Evolutionary conservation across 35 echinoderm and acorn worm genomes (phyloP).

Genomic region (Diadema setosum): DNA sequence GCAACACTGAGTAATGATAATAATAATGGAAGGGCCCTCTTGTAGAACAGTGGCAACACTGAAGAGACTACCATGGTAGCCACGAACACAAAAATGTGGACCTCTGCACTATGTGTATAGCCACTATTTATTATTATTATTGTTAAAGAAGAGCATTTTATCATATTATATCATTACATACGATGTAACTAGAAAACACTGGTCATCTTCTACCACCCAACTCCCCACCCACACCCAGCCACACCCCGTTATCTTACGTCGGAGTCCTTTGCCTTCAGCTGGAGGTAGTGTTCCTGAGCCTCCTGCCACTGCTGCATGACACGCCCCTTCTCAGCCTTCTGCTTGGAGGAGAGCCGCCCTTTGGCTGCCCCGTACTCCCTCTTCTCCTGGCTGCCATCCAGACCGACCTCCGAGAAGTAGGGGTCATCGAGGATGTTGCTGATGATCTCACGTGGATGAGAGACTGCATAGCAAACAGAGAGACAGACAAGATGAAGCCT

Average conservation of each 20-base stretch:
- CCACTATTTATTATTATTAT: no score
- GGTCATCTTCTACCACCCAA: no score
- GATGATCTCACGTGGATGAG: not conserved
- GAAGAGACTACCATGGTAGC: no score
- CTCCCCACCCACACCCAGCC: not conserved
- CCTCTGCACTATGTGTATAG: no score
- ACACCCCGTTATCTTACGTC: not conserved
- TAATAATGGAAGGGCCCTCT: no score
- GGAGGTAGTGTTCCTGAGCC: slow-evolving; percentile 55
- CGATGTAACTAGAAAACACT: no score
- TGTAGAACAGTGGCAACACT: no score
- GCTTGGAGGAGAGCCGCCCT: not conserved
- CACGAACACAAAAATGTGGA: no score
- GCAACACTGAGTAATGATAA: no score
- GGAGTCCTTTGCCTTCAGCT: slow-evolving; percentile 40
- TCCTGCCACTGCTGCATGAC: slow-evolving; percentile 89
- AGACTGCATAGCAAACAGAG: not conserved
- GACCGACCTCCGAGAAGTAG: slow-evolving; percentile 26
- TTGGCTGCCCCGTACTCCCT: slow-evolving; percentile 33
- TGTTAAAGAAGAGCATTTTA: no score
- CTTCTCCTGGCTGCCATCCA: slow-evolving; percentile 16
- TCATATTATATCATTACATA: no score
- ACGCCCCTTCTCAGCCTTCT: not conserved
- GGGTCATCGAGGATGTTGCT: slow-evolving; percentile 41
- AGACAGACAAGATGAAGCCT: no score